Evolutionary conservation across 2,797 vertebrate species (phyloP), one percentile per base, ranked within the genome.

Genomic region (Gallinago solitaria): DNA sequence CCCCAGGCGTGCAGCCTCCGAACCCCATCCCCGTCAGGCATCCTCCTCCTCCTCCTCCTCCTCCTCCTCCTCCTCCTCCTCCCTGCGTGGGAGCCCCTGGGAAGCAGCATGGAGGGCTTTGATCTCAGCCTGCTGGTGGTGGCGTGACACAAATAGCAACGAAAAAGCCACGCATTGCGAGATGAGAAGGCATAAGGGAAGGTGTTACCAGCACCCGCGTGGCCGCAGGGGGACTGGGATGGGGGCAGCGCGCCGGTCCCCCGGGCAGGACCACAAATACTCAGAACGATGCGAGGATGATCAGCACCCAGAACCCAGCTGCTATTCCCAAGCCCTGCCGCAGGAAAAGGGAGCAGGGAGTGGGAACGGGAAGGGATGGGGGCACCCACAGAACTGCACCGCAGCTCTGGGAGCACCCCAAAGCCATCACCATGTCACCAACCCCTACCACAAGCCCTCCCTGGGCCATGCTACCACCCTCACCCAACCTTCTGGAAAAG

Each of bases 401-500:
- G 43, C 24, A 56, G 79, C 35, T 32, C 39, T 13, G 10, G 33
- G 57, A 77, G 32, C 6, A 5, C 12, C 47, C 56, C 24, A 53
- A 80, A 76, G 35, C 27, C 11, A 12, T 18, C 8, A 0, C 32
- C 3, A 0, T 8, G 19, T 15, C 54, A 43, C 41, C 5, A 32
- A 16, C 9, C 4, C 2, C 35, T 57, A 47, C 65, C 48, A 41
- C 15, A 3, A 56, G 21, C 10, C 18, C 7, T 32, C 16, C 33
- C 19, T 1, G 11, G 43, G 45, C 33, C 32, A 1, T 0, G 48
- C 54, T 54, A 12, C 2, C 0, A 39, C 16, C 57, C 73, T 30
- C 12, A 39, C 10, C 67, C 65, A 78, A 4, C 12, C 37, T 43
- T 53, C 60, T 16, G 18, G 37, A 47, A 35, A 65, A 70, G 30